phyloP scores from a whole-genome alignment of 1,140 invertebrate genomes.

The Aporrectodea caliginosa region DNA sequence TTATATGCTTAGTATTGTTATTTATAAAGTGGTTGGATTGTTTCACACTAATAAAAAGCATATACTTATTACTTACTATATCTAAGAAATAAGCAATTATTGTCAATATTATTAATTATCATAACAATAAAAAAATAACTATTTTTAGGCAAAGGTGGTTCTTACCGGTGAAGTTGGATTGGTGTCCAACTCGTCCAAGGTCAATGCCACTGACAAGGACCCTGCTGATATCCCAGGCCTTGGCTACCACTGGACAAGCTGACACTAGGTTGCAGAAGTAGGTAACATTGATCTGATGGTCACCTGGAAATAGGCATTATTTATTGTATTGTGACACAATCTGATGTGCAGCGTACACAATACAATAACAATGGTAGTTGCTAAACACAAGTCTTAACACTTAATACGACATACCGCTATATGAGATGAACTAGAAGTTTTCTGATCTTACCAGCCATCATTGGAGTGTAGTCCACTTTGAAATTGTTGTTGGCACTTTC shows the following conservation, averaged over 20 bases:
- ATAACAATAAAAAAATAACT: not conserved
- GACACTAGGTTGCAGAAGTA: conserved; percentile 77
- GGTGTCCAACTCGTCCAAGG: conserved; percentile 81
- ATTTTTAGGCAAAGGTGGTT: conserved; percentile 41
- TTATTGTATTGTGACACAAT: too few relatives aligned
- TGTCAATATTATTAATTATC: not conserved
- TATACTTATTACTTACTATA: not conserved
- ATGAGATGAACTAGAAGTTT: too few relatives aligned
- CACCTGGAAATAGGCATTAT: too few relatives aligned
- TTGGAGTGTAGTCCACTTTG: conserved; percentile 78
- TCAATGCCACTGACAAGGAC: conserved; percentile 86
- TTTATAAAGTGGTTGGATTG: too few relatives aligned
- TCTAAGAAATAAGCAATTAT: too few relatives aligned
- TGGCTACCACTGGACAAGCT: conserved; percentile 93
- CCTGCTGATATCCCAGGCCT: conserved; percentile 88
- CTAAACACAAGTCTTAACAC: too few relatives aligned
- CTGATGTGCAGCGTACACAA: too few relatives aligned
- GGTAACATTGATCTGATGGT: conserved; percentile 86
- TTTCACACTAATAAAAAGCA: too few relatives aligned
- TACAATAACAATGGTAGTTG: too few relatives aligned
- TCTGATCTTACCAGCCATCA: conserved; percentile 34
- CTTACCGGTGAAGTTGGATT: conserved; percentile 87
- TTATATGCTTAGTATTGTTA: too few relatives aligned
- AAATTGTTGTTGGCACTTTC: conserved; percentile 68
- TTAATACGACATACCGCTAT: too few relatives aligned